Base-by-base conservation (phyloP, 92 coral and sea anemone species). In the Galaxea fascicularis region DNA sequence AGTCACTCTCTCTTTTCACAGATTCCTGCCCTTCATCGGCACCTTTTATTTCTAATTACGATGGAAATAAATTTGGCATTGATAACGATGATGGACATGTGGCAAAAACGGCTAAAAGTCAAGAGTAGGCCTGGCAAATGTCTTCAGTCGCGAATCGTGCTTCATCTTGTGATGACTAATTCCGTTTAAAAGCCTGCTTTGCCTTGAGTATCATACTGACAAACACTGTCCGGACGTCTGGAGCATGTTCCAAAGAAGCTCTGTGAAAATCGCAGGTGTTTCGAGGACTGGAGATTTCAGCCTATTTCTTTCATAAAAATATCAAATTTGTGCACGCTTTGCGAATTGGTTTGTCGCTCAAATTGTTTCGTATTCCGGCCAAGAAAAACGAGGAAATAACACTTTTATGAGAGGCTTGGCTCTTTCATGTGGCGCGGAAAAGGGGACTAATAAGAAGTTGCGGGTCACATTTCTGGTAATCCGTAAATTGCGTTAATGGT, bases 121-220 rank as follows among this genome's bases (percentile, higher is more conserved):
- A 46, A 30, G 35, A 71, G 46, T 70, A 49, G 62, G 17, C 35
- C 78, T 71, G 78, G 78, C 16, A 69, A 54, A 57, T 82, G 71
- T 82, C 78, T 59, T 16, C n/a, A 16, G 31, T 77, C 77, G 45
- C 77, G 52, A 57, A 82, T 54, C 57, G 86, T 46, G 69, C 78
- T 56, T 53, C 53, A 30, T 58, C 69, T 70, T 71, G 86, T 82
- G 86, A 21, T 83, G 81, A 83, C 71, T 83, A 83, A 74, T 83
- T 83, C 53, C 51, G 63, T 44, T 65, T 83, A 57, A 82, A 73
- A 73, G 81, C 81, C 86, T 73, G 24, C 88, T 90, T 82, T 74
- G 71, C 75, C 25, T 82, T 71, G 91, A 90, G 93, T 73, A 82
- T 27, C 89, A 25, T 59, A 90, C 49, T 90, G 93, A 90, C 88